These are phyloP conservation scores for Sminthopsis crassicaudata DNA, from an alignment of 2,113 vertebrate species.

Conservation along the genomic window DNA sequence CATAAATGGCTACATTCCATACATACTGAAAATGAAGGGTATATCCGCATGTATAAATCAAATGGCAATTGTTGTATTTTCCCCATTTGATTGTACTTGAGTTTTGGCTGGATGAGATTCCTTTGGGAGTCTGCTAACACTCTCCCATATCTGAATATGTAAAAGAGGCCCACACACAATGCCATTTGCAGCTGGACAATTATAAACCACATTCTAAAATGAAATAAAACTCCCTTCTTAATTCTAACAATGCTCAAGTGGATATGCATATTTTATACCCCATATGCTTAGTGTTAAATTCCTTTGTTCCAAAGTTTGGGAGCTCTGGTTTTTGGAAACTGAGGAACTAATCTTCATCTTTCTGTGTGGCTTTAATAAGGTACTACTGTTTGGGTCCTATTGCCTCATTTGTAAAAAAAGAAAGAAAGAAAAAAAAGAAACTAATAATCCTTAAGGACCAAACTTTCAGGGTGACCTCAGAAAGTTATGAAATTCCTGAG, in stretches of 20 bases:
- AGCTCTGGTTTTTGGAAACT: slow-evolving; percentile 66
- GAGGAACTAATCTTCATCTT: slow-evolving; percentile 66
- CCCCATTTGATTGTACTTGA: slow-evolving; percentile 67
- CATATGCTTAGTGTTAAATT: slow-evolving; percentile 69
- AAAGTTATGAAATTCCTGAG: slow-evolving; percentile 24
- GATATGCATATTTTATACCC: slow-evolving; percentile 65
- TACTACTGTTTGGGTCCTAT: neutral
- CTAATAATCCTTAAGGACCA: slow-evolving; percentile 49
- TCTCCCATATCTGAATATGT: slow-evolving; percentile 73
- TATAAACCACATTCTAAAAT: slow-evolving; percentile 73
- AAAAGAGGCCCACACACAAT: slow-evolving; percentile 69
- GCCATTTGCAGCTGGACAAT: slow-evolving; percentile 62
- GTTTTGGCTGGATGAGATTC: slow-evolving; percentile 76
- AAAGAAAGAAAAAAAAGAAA: neutral
- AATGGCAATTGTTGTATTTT: slow-evolving; percentile 75
- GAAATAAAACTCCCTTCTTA: slow-evolving; percentile 70
- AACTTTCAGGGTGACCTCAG: slow-evolving; percentile 35
- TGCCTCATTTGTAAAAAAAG: slow-evolving; percentile 12
- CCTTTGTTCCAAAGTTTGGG: slow-evolving; percentile 65
- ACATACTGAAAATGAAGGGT: slow-evolving; percentile 82
- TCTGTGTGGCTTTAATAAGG: slow-evolving; percentile 39
- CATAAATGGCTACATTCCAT: slow-evolving; percentile 81
- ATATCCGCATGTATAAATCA: slow-evolving; percentile 78
- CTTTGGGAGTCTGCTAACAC: slow-evolving; percentile 70
- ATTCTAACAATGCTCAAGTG: slow-evolving; percentile 65